phyloP scores from a whole-genome alignment of 1,140 invertebrate genomes.

The Radopholus similis region DNA sequence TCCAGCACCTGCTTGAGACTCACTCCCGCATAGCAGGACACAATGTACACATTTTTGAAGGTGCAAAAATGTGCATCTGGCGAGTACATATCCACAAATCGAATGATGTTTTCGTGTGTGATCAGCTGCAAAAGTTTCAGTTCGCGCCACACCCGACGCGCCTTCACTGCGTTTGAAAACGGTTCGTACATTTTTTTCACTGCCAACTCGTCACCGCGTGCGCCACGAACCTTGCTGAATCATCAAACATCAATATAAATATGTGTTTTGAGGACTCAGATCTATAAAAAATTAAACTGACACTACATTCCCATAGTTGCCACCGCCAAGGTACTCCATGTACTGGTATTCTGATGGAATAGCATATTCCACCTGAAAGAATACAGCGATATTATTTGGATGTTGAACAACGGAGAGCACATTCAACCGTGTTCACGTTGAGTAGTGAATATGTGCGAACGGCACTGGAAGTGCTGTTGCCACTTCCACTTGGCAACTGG shows the following conservation, averaged over 20 bases:
- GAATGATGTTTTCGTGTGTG: conserved; percentile 55
- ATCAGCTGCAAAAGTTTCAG: conserved; percentile 54
- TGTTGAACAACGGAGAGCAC: too few relatives aligned
- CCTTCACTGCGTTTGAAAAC: conserved; percentile 41
- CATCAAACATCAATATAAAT: conserved; percentile 4
- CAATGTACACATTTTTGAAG: conserved; percentile 58
- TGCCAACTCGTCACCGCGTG: conserved; percentile 40
- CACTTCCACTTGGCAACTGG: too few relatives aligned
- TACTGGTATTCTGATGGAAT: conserved; percentile 44
- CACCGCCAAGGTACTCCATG: conserved; percentile 52
- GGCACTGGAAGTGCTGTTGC: too few relatives aligned
- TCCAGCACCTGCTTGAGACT: conserved; percentile 46
- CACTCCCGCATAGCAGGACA: conserved; percentile 53
- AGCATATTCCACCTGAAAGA: conserved; percentile 37
- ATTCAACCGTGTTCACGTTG: conserved; percentile 32
- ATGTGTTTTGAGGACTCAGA: not conserved
- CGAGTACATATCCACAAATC: conserved; percentile 55
- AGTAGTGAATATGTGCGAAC: conserved; percentile 25
- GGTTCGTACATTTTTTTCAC: conserved; percentile 53
- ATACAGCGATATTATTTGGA: not conserved
- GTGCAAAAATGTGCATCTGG: conserved; percentile 35
- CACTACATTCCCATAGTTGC: conserved; percentile 60
- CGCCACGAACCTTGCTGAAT: conserved; percentile 42
- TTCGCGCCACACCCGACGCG: conserved; percentile 54
- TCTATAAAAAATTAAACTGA: conserved; percentile 33